Evolutionary conservation across 2,797 vertebrate species (phyloP).

Genomic region (Enteromius anoplus): DNA sequence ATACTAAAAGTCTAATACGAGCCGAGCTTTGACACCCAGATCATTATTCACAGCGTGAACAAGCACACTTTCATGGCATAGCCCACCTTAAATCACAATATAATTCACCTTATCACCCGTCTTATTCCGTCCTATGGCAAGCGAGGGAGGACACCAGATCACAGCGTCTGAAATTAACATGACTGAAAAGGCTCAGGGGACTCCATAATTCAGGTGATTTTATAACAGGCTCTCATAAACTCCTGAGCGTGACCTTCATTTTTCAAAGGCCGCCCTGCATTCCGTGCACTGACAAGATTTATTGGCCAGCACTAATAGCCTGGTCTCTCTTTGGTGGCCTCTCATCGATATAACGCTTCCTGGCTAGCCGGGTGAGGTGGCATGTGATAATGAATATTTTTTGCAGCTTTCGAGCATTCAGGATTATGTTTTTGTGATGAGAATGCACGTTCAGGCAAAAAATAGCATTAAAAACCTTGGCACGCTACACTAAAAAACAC

Average conservation of each 20-base stretch:
- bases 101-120: constrained; percentile 49
- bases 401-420: constrained; percentile 49
- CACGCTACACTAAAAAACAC: constrained; percentile 1
- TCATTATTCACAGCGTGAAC: constrained; percentile 39
- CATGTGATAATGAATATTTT: constrained; percentile 71
- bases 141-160: constrained; percentile 37
- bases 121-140: constrained; percentile 39
- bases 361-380: constrained; percentile 49
- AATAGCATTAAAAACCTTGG: not conserved
- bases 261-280: constrained; percentile 69
- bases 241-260: constrained; percentile 81
- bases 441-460: not conserved
- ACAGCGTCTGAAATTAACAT: constrained; percentile 65
- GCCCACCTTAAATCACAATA: constrained; percentile 48
- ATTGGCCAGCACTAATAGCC: constrained; percentile 78
- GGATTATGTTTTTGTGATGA: constrained; percentile 35
- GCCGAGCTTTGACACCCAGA: constrained; percentile 13
- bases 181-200: constrained; percentile 60
- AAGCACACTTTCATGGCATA: constrained; percentile 24
- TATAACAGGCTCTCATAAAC: constrained; percentile 75
- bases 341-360: constrained; percentile 60
- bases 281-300: constrained; percentile 80
- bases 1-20: not conserved
- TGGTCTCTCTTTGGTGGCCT: constrained; percentile 66
- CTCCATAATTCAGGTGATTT: constrained; percentile 75